Base-by-base conservation (phyloP, 1,140 invertebrate species). In the Drosophila simulans region DNA sequence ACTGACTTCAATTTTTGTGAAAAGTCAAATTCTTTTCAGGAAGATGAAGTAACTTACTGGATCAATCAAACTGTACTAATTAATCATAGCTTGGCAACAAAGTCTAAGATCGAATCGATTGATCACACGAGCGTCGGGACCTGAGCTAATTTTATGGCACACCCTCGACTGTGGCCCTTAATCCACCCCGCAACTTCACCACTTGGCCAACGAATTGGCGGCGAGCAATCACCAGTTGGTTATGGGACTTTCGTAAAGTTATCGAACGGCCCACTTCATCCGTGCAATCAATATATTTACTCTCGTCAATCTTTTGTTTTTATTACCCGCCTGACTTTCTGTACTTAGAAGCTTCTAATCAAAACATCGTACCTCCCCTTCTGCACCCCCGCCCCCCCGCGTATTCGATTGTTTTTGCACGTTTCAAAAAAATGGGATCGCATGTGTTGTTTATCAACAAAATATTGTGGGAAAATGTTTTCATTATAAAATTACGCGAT, bases 261-360 rank as follows among this genome's bases (percentile, higher is more conserved):
- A 79, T 78, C 59, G 51, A 88, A 62, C 83, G 58, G 52, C 83
- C 83, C 83, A 79, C 84, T 79, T 79, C 46, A 86, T 57, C 52
- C 55, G 56, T 56, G 46, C 75, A 63, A 71, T 64, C 55, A 48
- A 53, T 71, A 75, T 57, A 70, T 78, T 75, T 56, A 52, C 46
- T 52, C 58, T 75, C 59, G 34, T 51, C 60, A 55, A 73, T 71
- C 43, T 37, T 64, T 65, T 75, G 60, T 75, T 75, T 65, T 74
- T 51, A 74, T 37, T 74, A 58, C 52, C 51, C 45, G 46, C 43
- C 45, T 57, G 66, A 69, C 66, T 54, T 69, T 55, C 52, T 76
- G 72, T 76, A 76, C 72, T 76, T 76, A 58, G 60, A 31, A 52
- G 60, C 56, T 59, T 76, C 79, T 88, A 88, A 86, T 83, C 83